These are phyloP conservation scores for Crambe crambe DNA, from an alignment of 37 sponge, comb jelly and placozoan species.

Conservation along the genomic window DNA sequence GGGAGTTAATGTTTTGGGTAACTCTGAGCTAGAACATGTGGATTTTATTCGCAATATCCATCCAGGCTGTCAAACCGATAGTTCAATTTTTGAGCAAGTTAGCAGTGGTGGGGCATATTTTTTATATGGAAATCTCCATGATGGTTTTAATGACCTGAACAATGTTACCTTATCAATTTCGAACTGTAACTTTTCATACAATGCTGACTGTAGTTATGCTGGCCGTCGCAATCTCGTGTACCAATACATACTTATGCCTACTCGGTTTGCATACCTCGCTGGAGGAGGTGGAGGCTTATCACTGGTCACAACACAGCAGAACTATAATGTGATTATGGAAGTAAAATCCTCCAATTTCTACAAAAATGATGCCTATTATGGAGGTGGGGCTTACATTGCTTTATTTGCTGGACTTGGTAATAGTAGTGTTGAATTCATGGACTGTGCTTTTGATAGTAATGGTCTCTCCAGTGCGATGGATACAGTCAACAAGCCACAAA, in stretches of 20 bases:
- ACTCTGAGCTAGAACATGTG: conserved; percentile 1
- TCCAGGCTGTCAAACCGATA: not conserved
- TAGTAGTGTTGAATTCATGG: not conserved
- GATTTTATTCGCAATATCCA: conserved; percentile 10
- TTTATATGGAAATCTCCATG: conserved; percentile 23
- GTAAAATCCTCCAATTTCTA: conserved; percentile 5
- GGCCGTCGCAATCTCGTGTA: not conserved
- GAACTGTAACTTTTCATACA: not conserved
- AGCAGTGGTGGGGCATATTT: conserved; percentile 40
- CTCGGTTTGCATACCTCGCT: not conserved
- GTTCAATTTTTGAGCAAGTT: not conserved
- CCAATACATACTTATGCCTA: not conserved
- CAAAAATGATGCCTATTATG: conserved; percentile 9
- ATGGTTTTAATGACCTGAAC: not conserved
- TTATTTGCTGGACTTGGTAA: conserved; percentile 5
- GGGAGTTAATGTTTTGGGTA: conserved; percentile 43
- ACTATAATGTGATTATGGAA: conserved; percentile 14
- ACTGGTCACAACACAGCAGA: conserved; percentile 22
- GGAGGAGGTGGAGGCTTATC: conserved; percentile 57
- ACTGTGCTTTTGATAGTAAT: not conserved
- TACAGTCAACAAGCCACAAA: not conserved
- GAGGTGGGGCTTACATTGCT: conserved; percentile 2
- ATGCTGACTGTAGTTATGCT: conserved; percentile 9
- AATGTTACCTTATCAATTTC: not conserved
- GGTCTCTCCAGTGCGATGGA: not conserved